Conservation (phyloP, 1,140 invertebrate species). For the Hylaeus anthracinus region DNA sequence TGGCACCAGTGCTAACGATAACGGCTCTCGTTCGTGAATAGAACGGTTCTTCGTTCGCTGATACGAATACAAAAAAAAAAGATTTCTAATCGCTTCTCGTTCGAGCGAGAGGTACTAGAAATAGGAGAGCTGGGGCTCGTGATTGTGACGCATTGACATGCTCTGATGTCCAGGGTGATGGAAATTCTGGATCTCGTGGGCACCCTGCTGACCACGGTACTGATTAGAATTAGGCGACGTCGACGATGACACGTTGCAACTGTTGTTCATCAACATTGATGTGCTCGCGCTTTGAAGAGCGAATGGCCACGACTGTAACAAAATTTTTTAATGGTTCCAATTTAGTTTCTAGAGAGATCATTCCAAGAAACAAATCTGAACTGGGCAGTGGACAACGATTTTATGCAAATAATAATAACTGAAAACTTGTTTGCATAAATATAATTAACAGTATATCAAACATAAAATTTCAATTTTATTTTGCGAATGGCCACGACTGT, state of each 20-base stretch:
- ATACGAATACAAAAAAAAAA: not conserved
- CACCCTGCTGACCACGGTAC: slow-evolving; percentile 67
- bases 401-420: too few relatives aligned
- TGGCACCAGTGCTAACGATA: not conserved
- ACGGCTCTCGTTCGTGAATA: not conserved
- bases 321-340: too few relatives aligned
- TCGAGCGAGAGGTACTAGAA: slow-evolving; percentile 58
- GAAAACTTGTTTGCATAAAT: too few relatives aligned
- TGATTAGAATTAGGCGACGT: slow-evolving; percentile 66
- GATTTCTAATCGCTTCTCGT: not conserved
- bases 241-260: slow-evolving; percentile 71
- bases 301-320: slow-evolving; percentile 76
- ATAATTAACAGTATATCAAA: too few relatives aligned
- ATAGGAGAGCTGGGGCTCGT: slow-evolving; percentile 71
- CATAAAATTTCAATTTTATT: too few relatives aligned
- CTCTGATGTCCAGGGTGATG: slow-evolving; percentile 68
- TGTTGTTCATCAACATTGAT: slow-evolving; percentile 72
- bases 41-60: not conserved
- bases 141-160: slow-evolving; percentile 64
- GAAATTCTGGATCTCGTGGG: slow-evolving; percentile 66
- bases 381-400: too few relatives aligned
- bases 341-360: too few relatives aligned
- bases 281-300: slow-evolving; percentile 67
- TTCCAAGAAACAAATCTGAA: too few relatives aligned
- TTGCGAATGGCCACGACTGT: slow-evolving; percentile 76